Base-by-base conservation (phyloP, 2,113 vertebrate species). In the Vireo altiloquus region DNA sequence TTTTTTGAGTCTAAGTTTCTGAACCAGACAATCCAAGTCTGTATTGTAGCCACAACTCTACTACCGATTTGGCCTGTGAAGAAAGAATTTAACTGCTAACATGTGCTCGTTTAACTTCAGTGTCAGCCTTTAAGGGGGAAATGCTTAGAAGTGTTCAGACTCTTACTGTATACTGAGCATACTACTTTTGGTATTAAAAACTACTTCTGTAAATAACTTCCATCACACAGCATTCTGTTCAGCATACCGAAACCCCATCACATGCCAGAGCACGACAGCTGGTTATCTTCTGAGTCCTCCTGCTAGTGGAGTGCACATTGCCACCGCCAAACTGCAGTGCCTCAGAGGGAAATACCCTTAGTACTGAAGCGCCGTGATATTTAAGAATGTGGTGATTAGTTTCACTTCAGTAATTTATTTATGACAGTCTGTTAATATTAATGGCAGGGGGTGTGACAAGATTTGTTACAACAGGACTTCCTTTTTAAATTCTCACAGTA, bases 11-110 rank as follows among this genome's bases (percentile, higher is more conserved):
- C 93, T 94, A 84, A 88, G 95, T 98, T 96, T 96, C 85, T 96
- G 97, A 97, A 95, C 47, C 97, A 97, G 96, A 97, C 97, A 97
- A 96, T 96, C 94, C 94, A 93, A 96, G 93, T 96, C 97, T 97
- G 40, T 89, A 80, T 96, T 91, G 77, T 96, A 97, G 96, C 93
- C 96, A 94, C 94, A 96, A 95, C 84, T 94, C 94, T 96, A 63
- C 89, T 97, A 86, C 92, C 95, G 76, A 82, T 96, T 82, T 87
- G 94, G 91, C 97, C 94, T 97, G 96, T 94, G 95, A 97, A 97
- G 94, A 97, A 95, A 97, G 61, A 82, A 44, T 95, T 97, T 97
- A 71, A 94, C 82, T 97, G 79, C 91, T 96, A 92, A 96, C 89
- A 49, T 37, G 69, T 87, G 71, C 91, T 91, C 53, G 0, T 94